These are phyloP conservation scores for Enteromius radiatus DNA, from an alignment of 2,797 vertebrate species.

Conservation along the genomic window DNA sequence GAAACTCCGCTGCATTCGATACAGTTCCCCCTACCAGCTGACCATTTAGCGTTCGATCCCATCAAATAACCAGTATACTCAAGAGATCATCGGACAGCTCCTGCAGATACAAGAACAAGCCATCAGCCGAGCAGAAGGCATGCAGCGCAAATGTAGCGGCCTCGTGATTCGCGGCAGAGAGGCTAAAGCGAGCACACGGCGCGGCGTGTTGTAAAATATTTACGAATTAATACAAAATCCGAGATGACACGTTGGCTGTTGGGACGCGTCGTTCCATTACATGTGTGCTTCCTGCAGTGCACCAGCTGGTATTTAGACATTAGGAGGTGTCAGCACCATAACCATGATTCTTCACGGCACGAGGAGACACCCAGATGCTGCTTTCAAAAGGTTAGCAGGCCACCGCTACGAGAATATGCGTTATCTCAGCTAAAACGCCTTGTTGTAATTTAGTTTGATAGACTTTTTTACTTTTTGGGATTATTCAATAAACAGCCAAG, in stretches of 20 bases:
- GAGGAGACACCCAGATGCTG: constrained; percentile 36
- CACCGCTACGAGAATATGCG: neutral
- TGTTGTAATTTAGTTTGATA: constrained; percentile 29
- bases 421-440: constrained; percentile 33
- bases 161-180: neutral
- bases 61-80: neutral
- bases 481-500: constrained; percentile 34
- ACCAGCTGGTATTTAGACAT: constrained; percentile 49
- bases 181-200: constrained; percentile 6
- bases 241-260: constrained; percentile 35
- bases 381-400: constrained; percentile 22
- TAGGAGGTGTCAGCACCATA: constrained; percentile 44
- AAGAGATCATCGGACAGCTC: neutral
- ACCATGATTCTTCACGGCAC: constrained; percentile 35
- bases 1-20: neutral
- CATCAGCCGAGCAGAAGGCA: constrained; percentile 5
- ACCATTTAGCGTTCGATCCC: neutral
- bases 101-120: neutral
- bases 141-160: neutral
- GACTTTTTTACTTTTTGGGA: constrained; percentile 26
- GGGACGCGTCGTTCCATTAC: constrained; percentile 36
- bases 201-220: constrained; percentile 39
- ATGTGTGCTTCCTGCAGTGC: constrained; percentile 25
- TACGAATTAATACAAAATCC: constrained; percentile 39
- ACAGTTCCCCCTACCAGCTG: neutral